Evolutionary conservation across 1,140 invertebrate species (phyloP).

Genomic region (Leptinotarsa defecta): DNA sequence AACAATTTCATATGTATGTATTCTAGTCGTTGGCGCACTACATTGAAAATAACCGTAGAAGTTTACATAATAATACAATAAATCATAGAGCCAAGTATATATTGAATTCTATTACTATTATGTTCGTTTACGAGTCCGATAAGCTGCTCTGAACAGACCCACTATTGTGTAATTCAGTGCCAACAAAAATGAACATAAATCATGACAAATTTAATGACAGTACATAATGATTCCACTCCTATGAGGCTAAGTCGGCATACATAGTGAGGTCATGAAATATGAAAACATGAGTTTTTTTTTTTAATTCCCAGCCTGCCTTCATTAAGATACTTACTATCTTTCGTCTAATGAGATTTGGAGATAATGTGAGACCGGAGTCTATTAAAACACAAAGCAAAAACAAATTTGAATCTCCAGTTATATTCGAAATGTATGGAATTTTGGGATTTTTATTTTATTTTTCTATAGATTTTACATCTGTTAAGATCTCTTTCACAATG

Average conservation of each 20-base stretch:
- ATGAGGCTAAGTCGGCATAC: background rate
- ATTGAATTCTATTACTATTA: slow-evolving; percentile 9
- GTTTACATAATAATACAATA: slow-evolving; percentile 7
- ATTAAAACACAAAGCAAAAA: no score
- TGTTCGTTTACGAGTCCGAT: background rate
- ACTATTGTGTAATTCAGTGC: slow-evolving; percentile 8
- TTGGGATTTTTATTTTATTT: no score
- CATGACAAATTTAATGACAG: slow-evolving; percentile 8
- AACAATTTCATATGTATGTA: slow-evolving; percentile 1
- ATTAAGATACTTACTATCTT: no score
- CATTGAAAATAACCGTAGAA: slow-evolving; percentile 3
- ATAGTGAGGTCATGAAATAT: no score
- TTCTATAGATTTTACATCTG: no score
- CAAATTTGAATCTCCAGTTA: no score
- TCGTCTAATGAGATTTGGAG: no score
- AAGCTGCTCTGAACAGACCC: slow-evolving; percentile 1
- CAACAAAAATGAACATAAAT: slow-evolving; percentile 9
- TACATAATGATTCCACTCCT: background rate
- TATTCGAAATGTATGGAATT: no score
- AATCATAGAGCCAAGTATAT: slow-evolving; percentile 3
- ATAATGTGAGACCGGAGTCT: no score
- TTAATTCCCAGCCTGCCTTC: no score
- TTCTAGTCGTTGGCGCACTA: background rate
- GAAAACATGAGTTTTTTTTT: no score
- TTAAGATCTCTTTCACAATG: no score